Evolutionary conservation across 2,113 vertebrate species (phyloP).

Genomic region (Erythrocercus mccallii): DNA sequence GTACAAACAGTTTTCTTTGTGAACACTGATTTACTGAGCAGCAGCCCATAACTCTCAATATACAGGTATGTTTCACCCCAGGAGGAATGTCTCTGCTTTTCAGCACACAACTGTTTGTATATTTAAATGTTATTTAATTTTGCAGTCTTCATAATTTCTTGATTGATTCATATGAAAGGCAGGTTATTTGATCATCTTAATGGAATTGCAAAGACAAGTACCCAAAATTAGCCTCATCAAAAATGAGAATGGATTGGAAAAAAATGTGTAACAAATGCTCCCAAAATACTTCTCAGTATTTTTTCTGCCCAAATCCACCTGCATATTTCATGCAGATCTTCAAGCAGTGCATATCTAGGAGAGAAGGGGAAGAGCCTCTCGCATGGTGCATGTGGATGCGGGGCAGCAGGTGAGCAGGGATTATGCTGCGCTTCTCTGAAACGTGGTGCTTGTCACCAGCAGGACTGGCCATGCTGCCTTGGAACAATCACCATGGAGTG

Average conservation of each 20-base stretch:
- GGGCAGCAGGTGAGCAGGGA: not conserved
- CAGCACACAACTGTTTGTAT: not conserved
- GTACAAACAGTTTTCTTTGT: not conserved
- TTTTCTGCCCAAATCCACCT: not conserved
- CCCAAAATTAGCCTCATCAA: not conserved
- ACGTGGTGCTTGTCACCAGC: rapidly evolving
- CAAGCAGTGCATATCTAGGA: not conserved
- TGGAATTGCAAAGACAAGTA: not conserved
- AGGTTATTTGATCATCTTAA: not conserved
- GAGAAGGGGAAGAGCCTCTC: not conserved
- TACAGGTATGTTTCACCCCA: not conserved
- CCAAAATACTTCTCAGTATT: not conserved
- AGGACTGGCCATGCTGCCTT: rapidly evolving
- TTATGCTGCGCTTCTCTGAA: not conserved
- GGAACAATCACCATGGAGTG: rapidly evolving
- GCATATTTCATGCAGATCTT: not conserved
- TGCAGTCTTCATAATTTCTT: not conserved
- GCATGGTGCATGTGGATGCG: rapidly evolving
- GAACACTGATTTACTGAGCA: not conserved
- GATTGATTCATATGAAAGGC: not conserved
- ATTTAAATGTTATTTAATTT: not conserved
- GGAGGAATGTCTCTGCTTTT: not conserved
- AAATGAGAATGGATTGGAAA: not conserved
- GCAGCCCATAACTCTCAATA: not conserved
- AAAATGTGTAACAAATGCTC: not conserved